Conservation (phyloP, 2,888 invertebrate genomes). For the Timandra comae region DNA sequence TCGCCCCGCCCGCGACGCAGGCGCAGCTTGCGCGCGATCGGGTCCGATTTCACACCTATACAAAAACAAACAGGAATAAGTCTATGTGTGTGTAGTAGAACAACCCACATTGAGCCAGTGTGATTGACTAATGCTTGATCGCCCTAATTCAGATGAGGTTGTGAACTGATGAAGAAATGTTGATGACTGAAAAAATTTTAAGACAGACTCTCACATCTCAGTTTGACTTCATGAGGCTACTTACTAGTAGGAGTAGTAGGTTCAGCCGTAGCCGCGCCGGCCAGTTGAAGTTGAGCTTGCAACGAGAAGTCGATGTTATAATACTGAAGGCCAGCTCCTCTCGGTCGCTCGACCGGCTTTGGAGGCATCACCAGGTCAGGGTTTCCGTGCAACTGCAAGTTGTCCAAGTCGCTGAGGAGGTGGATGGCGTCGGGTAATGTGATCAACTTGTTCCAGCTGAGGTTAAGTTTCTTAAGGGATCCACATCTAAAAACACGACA, state of each 20-base stretch:
- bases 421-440: slow-evolving; percentile 99
- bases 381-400: slow-evolving; percentile 94
- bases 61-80: no score
- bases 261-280: slow-evolving; percentile 90
- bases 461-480: slow-evolving; percentile 92
- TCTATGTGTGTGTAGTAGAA: no score
- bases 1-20: slow-evolving; percentile 86
- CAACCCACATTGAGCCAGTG: no score
- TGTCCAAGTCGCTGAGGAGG: slow-evolving; percentile 91
- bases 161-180: no score
- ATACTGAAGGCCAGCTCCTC: slow-evolving; percentile 90
- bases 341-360: slow-evolving; percentile 89
- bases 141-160: no score
- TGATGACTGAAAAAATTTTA: no score
- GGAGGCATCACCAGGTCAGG: slow-evolving; percentile 96
- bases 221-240: slow-evolving; percentile 28
- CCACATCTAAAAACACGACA: slow-evolving; percentile 94
- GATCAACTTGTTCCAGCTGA: slow-evolving; percentile 95
- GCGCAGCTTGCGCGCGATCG: slow-evolving; percentile 95
- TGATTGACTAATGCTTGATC: no score
- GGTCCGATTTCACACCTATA: slow-evolving; percentile 81
- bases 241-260: slow-evolving; percentile 82
- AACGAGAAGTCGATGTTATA: slow-evolving; percentile 99
- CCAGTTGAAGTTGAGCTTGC: slow-evolving; percentile 93
- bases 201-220: neutral